Percentiles rank a stretch among this genome's conserved stretches.
These are phyloP conservation scores for Notothenia coriiceps DNA, from an alignment of 2,113 vertebrate species.

Conservation along the genomic window DNA sequence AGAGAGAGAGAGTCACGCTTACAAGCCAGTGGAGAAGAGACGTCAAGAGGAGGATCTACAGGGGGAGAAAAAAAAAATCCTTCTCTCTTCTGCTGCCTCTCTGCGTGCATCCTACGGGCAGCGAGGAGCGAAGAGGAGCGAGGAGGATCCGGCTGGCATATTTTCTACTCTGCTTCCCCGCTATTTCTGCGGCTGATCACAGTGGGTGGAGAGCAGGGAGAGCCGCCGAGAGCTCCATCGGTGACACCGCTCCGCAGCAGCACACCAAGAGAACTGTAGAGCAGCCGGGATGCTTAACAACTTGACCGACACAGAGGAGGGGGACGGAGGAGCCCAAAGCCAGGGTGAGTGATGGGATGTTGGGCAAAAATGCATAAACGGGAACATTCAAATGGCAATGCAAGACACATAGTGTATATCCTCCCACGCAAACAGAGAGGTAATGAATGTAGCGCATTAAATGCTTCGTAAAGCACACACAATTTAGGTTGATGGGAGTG, in stretches of 20 bases:
- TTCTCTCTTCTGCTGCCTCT: conserved; percentile 71
- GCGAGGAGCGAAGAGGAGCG: conserved; percentile 70
- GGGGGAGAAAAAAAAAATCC: conserved; percentile 64
- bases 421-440: conserved; percentile 30
- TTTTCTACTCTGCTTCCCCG: conserved; percentile 71
- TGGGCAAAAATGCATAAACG: conserved; percentile 38
- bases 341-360: conserved; percentile 91
- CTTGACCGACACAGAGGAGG: conserved; percentile 96
- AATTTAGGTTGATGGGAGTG: conserved; percentile 22
- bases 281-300: conserved; percentile 94
- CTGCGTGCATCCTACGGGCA: conserved; percentile 74
- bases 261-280: conserved; percentile 55
- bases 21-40: conserved; percentile 81
- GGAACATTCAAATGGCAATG: conserved; percentile 39
- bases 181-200: conserved; percentile 69
- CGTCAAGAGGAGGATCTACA: conserved; percentile 83
- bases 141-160: conserved; percentile 72
- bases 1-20: conserved; percentile 77
- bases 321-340: conserved; percentile 91
- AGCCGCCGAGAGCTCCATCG: conserved; percentile 65
- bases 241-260: conserved; percentile 72
- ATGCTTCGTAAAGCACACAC: conserved; percentile 1
- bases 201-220: conserved; percentile 69
- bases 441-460: conserved; percentile 10
- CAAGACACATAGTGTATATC: conserved; percentile 36